A percentile compares a stretch with the other conserved stretches of the same genome.
phyloP scores from a whole-genome alignment of 92 coral and sea anemone genomes.

The Epizoanthus illoricatus region DNA sequence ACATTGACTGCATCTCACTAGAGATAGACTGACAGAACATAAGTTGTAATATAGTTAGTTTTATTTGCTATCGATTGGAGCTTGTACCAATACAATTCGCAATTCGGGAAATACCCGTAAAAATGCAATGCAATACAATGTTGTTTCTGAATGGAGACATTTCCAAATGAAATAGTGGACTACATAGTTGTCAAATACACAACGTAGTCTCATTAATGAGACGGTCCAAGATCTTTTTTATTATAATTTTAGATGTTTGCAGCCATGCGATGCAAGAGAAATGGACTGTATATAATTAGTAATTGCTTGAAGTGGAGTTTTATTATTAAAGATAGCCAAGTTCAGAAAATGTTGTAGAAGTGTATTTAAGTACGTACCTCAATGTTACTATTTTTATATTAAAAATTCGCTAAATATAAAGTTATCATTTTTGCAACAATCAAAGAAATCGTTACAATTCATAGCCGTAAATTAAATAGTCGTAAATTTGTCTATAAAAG shows the following conservation, averaged over 20 bases:
- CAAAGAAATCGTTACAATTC: too few species aligned
- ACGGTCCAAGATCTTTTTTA: conserved; percentile 27
- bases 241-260: conserved; percentile 33
- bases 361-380: background rate
- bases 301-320: conserved; percentile 64
- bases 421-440: too few species aligned
- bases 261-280: conserved; percentile 30
- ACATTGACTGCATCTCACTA: conserved; percentile 26
- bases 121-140: conserved; percentile 28
- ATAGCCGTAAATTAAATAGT: too few species aligned
- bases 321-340: conserved; percentile 45
- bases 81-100: conserved; percentile 26
- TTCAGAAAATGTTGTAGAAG: background rate
- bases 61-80: conserved; percentile 20
- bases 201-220: conserved; percentile 28
- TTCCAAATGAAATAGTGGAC: conserved; percentile 20
- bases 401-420: too few species aligned
- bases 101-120: conserved; percentile 6
- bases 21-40: conserved; percentile 24
- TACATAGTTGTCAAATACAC: conserved; percentile 14
- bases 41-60: conserved; percentile 24
- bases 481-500: too few species aligned
- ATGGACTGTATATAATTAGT: conserved; percentile 63
- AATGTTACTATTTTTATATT: too few species aligned
- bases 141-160: conserved; percentile 38